Percentiles rank a stretch among this genome's conserved stretches.
Evolutionary conservation across 2,888 invertebrate species (phyloP).

Genomic region (Allolobophora icterica): DNA sequence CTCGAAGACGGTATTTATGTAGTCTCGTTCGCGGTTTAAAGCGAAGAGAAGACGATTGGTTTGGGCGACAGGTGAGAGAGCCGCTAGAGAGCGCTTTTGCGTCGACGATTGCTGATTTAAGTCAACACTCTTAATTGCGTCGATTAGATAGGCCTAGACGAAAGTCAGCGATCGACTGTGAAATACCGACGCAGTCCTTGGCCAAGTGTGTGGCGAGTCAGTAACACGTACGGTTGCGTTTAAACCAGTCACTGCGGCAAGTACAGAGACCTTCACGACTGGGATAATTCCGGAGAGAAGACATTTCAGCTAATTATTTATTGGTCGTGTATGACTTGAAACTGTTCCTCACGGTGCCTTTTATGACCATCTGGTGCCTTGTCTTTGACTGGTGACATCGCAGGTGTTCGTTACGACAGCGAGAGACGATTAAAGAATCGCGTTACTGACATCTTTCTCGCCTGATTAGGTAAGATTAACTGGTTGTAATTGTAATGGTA

Average conservation of each 20-base stretch:
- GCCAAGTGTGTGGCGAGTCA: neutral
- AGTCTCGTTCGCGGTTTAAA: too few species aligned
- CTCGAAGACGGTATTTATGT: neutral
- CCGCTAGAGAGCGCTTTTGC: neutral
- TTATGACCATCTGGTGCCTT: neutral
- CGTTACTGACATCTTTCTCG: neutral
- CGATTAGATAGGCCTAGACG: neutral
- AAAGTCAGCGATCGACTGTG: neutral
- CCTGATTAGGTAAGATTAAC: neutral
- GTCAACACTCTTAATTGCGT: constrained; percentile 17
- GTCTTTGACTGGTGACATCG: neutral
- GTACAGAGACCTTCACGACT: neutral
- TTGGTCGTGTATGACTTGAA: neutral
- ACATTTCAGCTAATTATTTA: neutral
- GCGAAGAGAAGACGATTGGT: neutral
- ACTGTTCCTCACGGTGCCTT: neutral
- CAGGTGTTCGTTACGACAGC: neutral
- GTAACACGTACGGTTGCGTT: neutral
- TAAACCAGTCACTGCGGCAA: neutral
- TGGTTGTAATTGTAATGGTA: too few species aligned
- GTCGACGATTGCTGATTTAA: neutral
- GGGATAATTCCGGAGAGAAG: neutral
- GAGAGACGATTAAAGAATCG: neutral
- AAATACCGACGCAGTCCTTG: neutral
- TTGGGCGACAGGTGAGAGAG: neutral